phyloP scores from a whole-genome alignment of 92 coral and sea anemone species.

The Desmophyllum pertusum region DNA sequence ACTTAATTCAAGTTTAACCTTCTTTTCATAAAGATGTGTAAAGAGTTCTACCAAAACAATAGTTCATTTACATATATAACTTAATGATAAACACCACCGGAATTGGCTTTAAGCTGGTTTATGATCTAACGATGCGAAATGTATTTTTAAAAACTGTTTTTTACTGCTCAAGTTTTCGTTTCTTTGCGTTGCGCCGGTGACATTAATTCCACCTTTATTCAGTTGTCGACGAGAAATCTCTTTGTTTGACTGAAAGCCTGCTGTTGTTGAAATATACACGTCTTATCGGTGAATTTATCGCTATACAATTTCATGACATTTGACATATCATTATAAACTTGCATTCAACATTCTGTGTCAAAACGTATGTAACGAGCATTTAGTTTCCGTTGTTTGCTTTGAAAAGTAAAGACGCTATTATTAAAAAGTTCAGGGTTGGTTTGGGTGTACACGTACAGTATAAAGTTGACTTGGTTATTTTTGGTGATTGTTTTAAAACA shows the following conservation, averaged over 20 bases:
- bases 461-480: not conserved
- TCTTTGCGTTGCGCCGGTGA: not conserved
- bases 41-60: slow-evolving; percentile 49
- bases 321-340: slow-evolving; percentile 28
- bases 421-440: not conserved
- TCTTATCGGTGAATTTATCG: not conserved
- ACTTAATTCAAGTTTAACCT: slow-evolving; percentile 65
- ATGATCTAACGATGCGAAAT: not conserved
- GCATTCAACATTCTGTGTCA: slow-evolving; percentile 21
- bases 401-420: not conserved
- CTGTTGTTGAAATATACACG: slow-evolving; percentile 26
- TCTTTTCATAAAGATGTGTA: slow-evolving; percentile 74
- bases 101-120: slow-evolving; percentile 28
- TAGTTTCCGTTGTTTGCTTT: slow-evolving; percentile 35
- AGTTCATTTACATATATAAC: slow-evolving; percentile 59
- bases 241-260: slow-evolving; percentile 18
- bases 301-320: slow-evolving; percentile 32
- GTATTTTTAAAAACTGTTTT: slow-evolving; percentile 1
- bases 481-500: not conserved
- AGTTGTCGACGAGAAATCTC: not conserved
- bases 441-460: not conserved
- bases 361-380: slow-evolving; percentile 11
- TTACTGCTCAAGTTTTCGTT: not conserved
- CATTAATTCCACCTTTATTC: not conserved
- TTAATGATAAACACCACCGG: slow-evolving; percentile 19